These are phyloP conservation scores for Tubiluchus corallicola DNA, from an alignment of 2,888 invertebrate species.

Conservation along the genomic window DNA sequence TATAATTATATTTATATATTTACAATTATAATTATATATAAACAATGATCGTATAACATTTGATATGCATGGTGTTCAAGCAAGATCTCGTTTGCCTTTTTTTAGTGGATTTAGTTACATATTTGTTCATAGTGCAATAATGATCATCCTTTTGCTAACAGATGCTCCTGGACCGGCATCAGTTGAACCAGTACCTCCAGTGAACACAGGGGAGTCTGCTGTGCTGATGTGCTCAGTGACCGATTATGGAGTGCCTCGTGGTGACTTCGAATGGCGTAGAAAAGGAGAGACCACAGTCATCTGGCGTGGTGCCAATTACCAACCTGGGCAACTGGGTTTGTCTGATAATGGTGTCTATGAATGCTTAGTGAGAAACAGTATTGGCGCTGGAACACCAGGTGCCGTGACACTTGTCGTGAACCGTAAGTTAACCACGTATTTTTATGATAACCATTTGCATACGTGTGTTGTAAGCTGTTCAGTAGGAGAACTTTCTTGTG, in stretches of 20 bases:
- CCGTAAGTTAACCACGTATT: no score
- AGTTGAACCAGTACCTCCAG: not conserved
- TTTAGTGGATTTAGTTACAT: no score
- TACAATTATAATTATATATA: no score
- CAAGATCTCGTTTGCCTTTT: no score
- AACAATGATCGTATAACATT: no score
- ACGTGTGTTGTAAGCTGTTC: no score
- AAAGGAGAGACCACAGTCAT: not conserved
- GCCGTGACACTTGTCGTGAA: not conserved
- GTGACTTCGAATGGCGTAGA: slow-evolving; percentile 1
- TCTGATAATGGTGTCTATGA: not conserved
- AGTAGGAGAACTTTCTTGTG: no score
- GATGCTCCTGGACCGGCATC: not conserved
- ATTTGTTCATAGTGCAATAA: no score
- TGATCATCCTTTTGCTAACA: no score
- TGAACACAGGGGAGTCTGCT: not conserved
- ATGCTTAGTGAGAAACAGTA: not conserved
- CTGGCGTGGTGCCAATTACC: not conserved
- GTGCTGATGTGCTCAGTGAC: not conserved
- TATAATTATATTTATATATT: no score
- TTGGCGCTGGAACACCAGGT: not conserved
- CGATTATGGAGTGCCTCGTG: not conserved
- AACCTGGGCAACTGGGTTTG: not conserved
- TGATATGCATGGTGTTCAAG: no score
- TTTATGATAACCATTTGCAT: no score